Base-by-base conservation (phyloP, 2,888 invertebrate species). In the Himalopsyche tibetana region DNA sequence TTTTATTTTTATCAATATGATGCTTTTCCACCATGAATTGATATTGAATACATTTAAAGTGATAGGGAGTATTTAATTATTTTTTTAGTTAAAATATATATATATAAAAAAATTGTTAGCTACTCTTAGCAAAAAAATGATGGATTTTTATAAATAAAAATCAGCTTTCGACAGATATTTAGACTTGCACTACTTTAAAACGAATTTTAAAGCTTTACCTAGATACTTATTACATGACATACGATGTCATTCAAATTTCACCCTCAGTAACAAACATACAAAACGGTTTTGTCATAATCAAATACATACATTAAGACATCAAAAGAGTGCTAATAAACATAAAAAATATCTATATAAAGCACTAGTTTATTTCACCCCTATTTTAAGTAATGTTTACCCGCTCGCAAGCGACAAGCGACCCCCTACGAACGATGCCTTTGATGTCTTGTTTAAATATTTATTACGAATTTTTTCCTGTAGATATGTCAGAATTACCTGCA, bases 391-490 rank as follows among this genome's bases (percentile, higher is more conserved):
- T 84, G 87, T 87, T 88, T 86, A 86, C 81, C 79, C 85, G 74
- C 55, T 69, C 82, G 82, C 80, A 69, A 56, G 82, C 42, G 51
- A 55, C 80, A 69, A 56, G 82, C 42, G 51, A 55, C 84, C 87
- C 87, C 56, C 63, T 42, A 79, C 74, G 45, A 56, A 82, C 40
- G 55, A 88, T 85, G 55, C 82, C 88, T 88, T 88, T 88, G 88
- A 88, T 88, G 87, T 88, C 88, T 88, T 85, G 87, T 88, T 88
- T 88, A 88, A 88, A 88, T 88, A 88, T 88, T 87, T 86, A 88
- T 88, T 87, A 84, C 84, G 86, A 88, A 88, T 88, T 88, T 88
- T 84, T 87, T 79, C 84, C 86, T 83, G 80, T 86, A 86, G 83
- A 82, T 80, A 74, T 81, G 86, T 83, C 51, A 45, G 69, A 80